Evolutionary conservation across 2,113 vertebrate species (phyloP).

Genomic region (Mustela nigripes): DNA sequence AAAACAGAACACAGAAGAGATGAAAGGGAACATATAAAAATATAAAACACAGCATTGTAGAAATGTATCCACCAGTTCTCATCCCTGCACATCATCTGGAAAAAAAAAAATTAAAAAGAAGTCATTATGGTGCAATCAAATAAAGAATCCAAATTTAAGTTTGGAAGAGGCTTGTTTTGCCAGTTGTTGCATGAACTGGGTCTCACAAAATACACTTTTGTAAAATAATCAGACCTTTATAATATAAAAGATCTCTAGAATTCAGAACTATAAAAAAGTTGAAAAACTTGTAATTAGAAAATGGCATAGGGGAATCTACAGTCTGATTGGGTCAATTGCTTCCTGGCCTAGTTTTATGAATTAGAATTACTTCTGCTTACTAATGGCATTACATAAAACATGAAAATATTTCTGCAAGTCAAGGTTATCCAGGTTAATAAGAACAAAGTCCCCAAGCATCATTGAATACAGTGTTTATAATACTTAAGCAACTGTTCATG

Average conservation of each 20-base stretch:
- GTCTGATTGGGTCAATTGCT: constrained; percentile 73
- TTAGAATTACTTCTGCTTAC: constrained; percentile 73
- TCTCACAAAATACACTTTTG: neutral
- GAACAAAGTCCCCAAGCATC: neutral
- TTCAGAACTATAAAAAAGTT: constrained; percentile 39
- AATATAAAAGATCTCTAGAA: constrained; percentile 5
- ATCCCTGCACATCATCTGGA: neutral
- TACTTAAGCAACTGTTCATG: neutral
- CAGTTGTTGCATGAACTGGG: neutral
- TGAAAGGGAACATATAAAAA: neutral
- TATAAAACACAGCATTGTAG: neutral
- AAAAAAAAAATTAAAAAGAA: neutral
- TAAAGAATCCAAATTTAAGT: neutral
- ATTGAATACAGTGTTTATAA: constrained; percentile 9
- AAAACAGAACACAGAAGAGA: neutral
- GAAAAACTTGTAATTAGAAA: constrained; percentile 74
- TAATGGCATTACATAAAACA: constrained; percentile 23
- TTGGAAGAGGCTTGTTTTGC: neutral
- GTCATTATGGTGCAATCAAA: neutral
- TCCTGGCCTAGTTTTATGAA: constrained; percentile 73
- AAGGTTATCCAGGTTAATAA: constrained; percentile 69
- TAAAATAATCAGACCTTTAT: constrained; percentile 27
- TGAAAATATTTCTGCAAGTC: constrained; percentile 49
- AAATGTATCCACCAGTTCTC: neutral
- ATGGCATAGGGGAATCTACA: constrained; percentile 61